These are phyloP conservation scores for Vidua macroura DNA, from an alignment of 2,113 vertebrate genomes.

Conservation along the genomic window DNA sequence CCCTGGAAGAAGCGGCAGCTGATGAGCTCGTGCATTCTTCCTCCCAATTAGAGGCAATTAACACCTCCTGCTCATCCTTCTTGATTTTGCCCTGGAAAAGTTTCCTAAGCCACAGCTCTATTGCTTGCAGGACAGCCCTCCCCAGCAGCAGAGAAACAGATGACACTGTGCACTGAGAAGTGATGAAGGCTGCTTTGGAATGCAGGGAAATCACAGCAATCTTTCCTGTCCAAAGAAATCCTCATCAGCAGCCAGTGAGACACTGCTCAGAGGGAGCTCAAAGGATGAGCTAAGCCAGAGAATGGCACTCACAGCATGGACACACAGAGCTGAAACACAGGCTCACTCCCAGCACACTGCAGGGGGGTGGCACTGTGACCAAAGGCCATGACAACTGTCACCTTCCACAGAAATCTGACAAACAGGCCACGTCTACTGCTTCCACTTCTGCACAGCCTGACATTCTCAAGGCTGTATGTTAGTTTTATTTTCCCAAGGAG, in stretches of 20 bases:
- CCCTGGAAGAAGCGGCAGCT: background rate
- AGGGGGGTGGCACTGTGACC: background rate
- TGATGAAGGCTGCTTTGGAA: background rate
- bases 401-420: background rate
- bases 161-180: background rate
- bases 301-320: background rate
- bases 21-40: background rate
- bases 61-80: background rate
- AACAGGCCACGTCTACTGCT: rapidly evolving
- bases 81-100: background rate
- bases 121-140: background rate
- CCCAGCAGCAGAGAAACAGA: background rate
- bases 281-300: background rate
- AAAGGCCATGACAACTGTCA: background rate
- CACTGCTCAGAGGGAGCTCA: background rate
- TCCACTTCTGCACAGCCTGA: background rate
- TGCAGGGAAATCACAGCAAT: background rate
- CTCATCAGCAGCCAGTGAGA: background rate
- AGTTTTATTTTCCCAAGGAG: background rate
- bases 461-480: rapidly evolving
- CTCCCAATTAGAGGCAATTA: background rate
- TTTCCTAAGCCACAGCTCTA: background rate
- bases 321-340: background rate
- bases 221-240: background rate
- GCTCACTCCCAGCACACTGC: background rate